Conservation (phyloP, 2,113 vertebrate species). For the Donacobius atricapilla region DNA sequence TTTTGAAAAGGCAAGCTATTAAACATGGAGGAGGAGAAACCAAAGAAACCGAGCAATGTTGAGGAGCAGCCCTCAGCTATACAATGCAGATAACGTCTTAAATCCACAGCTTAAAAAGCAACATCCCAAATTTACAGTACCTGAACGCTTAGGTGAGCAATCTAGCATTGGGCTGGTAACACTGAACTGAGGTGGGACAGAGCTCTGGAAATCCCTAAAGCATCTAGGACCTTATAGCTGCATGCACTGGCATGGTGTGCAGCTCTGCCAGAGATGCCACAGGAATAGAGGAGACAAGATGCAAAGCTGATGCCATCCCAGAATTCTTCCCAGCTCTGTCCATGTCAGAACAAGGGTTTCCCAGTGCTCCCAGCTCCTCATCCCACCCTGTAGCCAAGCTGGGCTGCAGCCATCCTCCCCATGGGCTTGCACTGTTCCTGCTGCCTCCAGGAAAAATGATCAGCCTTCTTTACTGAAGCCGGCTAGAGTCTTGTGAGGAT, state of each 20-base stretch:
- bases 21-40: neutral
- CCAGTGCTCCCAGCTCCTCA: neutral
- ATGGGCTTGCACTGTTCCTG: neutral
- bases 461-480: neutral
- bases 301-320: fast-evolving
- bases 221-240: neutral
- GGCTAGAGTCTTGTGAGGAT: fast-evolving
- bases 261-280: neutral
- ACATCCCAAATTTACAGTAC: neutral
- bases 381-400: neutral
- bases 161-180: neutral
- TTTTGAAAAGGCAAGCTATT: neutral
- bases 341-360: neutral
- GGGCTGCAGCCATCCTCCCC: neutral
- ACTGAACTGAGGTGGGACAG: too few relatives aligned
- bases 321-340: neutral
- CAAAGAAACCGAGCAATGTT: fast-evolving
- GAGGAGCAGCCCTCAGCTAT: neutral
- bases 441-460: neutral
- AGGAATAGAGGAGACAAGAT: neutral
- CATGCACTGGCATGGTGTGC: neutral
- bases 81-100: neutral
- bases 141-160: fast-evolving
- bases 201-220: neutral
- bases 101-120: neutral